Evolutionary conservation across 30 jellyfish, hydroid and myxozoan genomes (phyloP).

Genomic region (Chironex yamaguchii): DNA sequence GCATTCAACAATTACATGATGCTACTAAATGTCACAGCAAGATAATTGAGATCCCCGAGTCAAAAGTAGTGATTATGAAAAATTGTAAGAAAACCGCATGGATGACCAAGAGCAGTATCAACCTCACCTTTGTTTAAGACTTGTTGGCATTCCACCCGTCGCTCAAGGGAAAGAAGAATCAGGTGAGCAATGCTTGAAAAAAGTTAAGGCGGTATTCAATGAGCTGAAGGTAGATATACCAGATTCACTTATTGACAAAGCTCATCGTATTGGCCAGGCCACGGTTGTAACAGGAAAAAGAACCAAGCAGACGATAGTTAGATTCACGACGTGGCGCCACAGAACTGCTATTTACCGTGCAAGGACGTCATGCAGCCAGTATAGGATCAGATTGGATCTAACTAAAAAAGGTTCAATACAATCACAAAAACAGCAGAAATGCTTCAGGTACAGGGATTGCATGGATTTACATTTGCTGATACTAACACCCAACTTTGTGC

Average conservation of each 20-base stretch:
- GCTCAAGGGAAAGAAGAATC: slow-evolving; percentile 38
- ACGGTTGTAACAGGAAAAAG: background rate
- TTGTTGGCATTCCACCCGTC: slow-evolving; percentile 42
- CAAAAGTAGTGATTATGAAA: slow-evolving; percentile 28
- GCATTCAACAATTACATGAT: slow-evolving; percentile 2
- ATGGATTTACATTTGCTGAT: slow-evolving; percentile 23
- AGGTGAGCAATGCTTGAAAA: slow-evolving; percentile 47
- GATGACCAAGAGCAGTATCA: slow-evolving; percentile 58
- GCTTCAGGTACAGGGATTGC: background rate
- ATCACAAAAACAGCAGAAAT: background rate
- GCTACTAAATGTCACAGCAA: no score
- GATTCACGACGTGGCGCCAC: slow-evolving; percentile 36
- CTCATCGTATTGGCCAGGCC: slow-evolving; percentile 49
- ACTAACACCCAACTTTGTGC: slow-evolving; percentile 22
- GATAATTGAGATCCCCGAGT: no score
- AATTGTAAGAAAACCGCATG: slow-evolving; percentile 16
- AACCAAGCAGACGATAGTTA: slow-evolving; percentile 40
- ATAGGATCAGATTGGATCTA: slow-evolving; percentile 19
- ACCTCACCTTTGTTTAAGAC: slow-evolving; percentile 37
- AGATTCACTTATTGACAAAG: slow-evolving; percentile 61
- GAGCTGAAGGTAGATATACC: slow-evolving; percentile 46
- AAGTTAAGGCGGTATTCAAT: slow-evolving; percentile 18
- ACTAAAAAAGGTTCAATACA: slow-evolving; percentile 20
- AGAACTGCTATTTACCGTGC: slow-evolving; percentile 21
- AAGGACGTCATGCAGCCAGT: background rate